These are phyloP conservation scores for Ceratina australensis DNA, from an alignment of 1,140 invertebrate genomes.

Conservation along the genomic window DNA sequence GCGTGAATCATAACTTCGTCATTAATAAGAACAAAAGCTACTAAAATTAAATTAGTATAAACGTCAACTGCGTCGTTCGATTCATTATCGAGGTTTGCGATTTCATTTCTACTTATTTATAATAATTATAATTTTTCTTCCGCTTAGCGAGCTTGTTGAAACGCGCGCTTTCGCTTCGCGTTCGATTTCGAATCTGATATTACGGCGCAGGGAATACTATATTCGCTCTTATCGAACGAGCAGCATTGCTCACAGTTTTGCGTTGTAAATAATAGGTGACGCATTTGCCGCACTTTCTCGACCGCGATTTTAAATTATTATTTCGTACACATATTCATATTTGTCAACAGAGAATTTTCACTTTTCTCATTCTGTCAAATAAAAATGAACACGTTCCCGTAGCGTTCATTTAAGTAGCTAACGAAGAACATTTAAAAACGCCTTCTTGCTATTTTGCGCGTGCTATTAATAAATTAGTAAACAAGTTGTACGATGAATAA, in stretches of 20 bases:
- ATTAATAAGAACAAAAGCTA: background rate
- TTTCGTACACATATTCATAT: too few relatives aligned
- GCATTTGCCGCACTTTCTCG: background rate
- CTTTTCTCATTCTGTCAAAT: background rate
- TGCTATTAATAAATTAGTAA: background rate
- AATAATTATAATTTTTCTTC: background rate
- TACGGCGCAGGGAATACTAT: background rate
- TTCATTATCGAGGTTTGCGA: too few relatives aligned
- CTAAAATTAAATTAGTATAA: background rate
- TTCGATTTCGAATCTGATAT: conserved; percentile 3
- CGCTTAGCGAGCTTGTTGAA: too few relatives aligned
- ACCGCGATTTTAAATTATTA: background rate
- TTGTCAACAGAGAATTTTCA: too few relatives aligned
- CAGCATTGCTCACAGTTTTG: background rate
- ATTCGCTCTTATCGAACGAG: conserved; percentile 22
- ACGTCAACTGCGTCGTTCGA: background rate
- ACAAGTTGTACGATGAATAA: background rate
- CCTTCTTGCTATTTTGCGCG: too few relatives aligned
- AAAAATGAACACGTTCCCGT: too few relatives aligned
- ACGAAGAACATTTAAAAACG: too few relatives aligned
- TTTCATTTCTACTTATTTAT: too few relatives aligned
- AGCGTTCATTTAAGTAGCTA: too few relatives aligned
- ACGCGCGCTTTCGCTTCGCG: background rate
- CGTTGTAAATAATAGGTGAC: conserved; percentile 15
- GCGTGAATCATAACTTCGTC: background rate